A percentile compares a stretch with the other conserved stretches of the same genome.
Evolutionary conservation across 2,888 invertebrate species (phyloP).

Genomic region (Pachliopta kotzebuea): DNA sequence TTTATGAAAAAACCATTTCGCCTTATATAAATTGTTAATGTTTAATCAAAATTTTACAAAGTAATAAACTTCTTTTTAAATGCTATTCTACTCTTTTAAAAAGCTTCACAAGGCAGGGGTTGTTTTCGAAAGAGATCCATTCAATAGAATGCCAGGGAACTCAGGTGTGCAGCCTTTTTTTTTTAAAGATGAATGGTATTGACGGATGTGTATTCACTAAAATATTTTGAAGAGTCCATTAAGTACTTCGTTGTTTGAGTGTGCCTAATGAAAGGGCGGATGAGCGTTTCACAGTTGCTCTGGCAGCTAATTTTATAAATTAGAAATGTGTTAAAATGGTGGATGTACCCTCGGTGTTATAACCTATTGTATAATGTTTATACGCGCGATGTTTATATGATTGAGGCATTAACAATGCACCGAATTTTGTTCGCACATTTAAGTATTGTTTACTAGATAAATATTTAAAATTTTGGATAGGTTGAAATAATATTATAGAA

Average conservation of each 20-base stretch:
- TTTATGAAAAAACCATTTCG: neutral
- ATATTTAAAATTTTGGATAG: too few species aligned
- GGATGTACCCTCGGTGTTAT: neutral
- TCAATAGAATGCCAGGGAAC: constrained; percentile 55
- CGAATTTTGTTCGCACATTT: too few species aligned
- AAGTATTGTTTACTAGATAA: too few species aligned
- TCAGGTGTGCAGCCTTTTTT: constrained; percentile 47
- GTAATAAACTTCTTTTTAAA: constrained; percentile 45
- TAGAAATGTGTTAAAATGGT: constrained; percentile 8
- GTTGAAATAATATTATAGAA: too few species aligned
- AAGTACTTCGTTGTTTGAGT: constrained; percentile 44
- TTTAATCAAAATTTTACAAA: constrained; percentile 27
- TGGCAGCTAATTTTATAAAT: constrained; percentile 15
- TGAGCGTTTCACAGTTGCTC: constrained; percentile 13
- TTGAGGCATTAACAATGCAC: too few species aligned
- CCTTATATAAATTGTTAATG: neutral
- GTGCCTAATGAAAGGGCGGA: constrained; percentile 22
- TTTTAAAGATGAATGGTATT: constrained; percentile 48
- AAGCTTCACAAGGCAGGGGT: constrained; percentile 53
- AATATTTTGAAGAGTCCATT: constrained; percentile 41
- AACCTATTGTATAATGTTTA: neutral
- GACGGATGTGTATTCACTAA: constrained; percentile 46
- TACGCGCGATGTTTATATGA: too few species aligned
- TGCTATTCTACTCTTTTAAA: constrained; percentile 45
- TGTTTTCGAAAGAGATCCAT: constrained; percentile 60